phyloP scores from a whole-genome alignment of 1,140 invertebrate species.

The Oncopeltus fasciatus region DNA sequence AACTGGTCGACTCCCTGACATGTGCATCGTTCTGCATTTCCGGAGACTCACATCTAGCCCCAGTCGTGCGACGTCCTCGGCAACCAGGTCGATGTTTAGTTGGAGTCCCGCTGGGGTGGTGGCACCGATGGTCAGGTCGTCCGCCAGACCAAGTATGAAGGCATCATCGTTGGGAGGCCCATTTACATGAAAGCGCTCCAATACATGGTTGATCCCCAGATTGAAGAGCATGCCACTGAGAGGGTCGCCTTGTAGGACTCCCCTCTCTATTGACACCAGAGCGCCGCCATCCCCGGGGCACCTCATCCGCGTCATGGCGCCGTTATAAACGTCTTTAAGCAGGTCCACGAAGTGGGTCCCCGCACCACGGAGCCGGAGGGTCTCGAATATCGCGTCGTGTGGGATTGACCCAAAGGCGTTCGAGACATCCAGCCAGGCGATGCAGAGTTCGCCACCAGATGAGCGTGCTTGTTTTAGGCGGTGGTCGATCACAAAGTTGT shows the following conservation, averaged over 20 bases:
- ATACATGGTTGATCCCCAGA: slow-evolving; percentile 27
- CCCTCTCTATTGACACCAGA: slow-evolving; percentile 24
- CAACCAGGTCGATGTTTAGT: not conserved
- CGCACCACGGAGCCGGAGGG: slow-evolving; percentile 15
- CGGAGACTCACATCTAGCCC: not conserved
- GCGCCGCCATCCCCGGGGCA: slow-evolving; percentile 20
- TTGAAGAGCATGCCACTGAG: slow-evolving; percentile 31
- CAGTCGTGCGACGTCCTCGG: not conserved
- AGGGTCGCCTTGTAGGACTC: slow-evolving; percentile 31
- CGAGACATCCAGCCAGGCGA: slow-evolving; percentile 26
- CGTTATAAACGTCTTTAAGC: slow-evolving; percentile 18
- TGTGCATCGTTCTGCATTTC: not conserved
- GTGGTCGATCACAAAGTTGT: not conserved
- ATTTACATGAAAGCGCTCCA: slow-evolving; percentile 19
- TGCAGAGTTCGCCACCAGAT: too few species aligned
- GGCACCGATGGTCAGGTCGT: not conserved
- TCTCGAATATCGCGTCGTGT: slow-evolving; percentile 26
- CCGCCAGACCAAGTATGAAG: not conserved
- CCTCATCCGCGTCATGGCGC: not conserved
- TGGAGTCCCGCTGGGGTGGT: not conserved
- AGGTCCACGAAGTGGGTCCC: slow-evolving; percentile 15
- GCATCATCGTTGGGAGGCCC: not conserved
- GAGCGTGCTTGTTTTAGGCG: slow-evolving; percentile 23
- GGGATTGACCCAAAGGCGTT: slow-evolving; percentile 29
- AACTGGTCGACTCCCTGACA: not conserved